Evolutionary conservation across 2,797 vertebrate genomes (phyloP).

Genomic region (Neopelma chrysocephalum): DNA sequence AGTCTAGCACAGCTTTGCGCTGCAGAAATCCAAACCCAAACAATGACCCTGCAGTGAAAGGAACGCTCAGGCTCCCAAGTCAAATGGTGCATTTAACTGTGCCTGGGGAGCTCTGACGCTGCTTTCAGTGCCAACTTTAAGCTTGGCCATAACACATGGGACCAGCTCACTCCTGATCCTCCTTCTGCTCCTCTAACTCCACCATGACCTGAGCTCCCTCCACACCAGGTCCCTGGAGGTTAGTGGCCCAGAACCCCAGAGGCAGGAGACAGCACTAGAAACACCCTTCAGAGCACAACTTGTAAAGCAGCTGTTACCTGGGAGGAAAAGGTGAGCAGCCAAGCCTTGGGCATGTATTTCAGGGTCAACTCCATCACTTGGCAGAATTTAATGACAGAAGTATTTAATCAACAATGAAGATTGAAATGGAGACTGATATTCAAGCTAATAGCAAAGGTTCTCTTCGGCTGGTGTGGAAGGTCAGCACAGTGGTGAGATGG

Average conservation of each 20-base stretch:
- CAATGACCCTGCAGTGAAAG: background rate
- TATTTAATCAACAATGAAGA: too few relatives aligned
- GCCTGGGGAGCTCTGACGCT: fast-evolving
- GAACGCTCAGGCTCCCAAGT: fast-evolving
- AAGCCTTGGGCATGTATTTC: background rate
- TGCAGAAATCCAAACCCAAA: background rate
- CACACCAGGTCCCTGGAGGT: background rate
- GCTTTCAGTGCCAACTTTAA: fast-evolving
- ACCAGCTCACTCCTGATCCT: background rate
- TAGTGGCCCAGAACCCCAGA: background rate
- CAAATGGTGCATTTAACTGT: fast-evolving
- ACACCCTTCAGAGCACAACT: background rate
- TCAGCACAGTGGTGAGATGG: background rate
- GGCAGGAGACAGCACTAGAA: background rate
- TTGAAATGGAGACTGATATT: background rate
- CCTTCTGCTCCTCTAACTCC: background rate
- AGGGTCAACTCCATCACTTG: background rate
- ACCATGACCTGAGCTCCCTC: background rate
- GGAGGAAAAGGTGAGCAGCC: background rate
- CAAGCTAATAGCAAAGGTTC: background rate
- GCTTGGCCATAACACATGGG: fast-evolving
- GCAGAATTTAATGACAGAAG: background rate
- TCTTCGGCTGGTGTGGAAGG: background rate
- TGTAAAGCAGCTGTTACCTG: background rate
- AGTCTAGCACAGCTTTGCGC: background rate